These are phyloP conservation scores for Eilema griseolum DNA, from an alignment of 2,888 invertebrate genomes.

Conservation along the genomic window DNA sequence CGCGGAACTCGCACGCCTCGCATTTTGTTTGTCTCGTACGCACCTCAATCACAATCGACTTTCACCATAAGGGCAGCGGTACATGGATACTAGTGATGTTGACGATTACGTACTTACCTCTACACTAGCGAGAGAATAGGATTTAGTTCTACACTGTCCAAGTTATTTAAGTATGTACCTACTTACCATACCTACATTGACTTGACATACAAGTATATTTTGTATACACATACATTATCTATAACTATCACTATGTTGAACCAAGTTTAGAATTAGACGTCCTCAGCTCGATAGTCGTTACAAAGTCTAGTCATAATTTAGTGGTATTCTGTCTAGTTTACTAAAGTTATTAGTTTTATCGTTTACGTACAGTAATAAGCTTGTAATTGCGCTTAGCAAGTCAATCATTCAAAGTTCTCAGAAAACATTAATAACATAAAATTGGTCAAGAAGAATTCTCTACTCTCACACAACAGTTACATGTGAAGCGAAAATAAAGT, in stretches of 20 bases:
- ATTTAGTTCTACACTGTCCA: slow-evolving; percentile 28
- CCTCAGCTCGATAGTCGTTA: slow-evolving; percentile 40
- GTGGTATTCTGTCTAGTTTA: slow-evolving; percentile 32
- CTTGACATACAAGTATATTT: slow-evolving; percentile 42
- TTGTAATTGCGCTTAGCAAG: slow-evolving; percentile 5
- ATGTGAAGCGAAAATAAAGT: slow-evolving; percentile 44
- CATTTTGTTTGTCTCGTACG: slow-evolving; percentile 68
- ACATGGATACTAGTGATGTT: slow-evolving; percentile 52
- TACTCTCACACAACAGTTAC: slow-evolving; percentile 37
- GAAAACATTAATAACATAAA: neutral
- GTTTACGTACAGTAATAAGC: neutral
- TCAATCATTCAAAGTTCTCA: slow-evolving; percentile 4
- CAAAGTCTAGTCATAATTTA: slow-evolving; percentile 36
- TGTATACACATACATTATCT: slow-evolving; percentile 43
- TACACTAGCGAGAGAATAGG: slow-evolving; percentile 31
- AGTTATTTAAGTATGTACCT: slow-evolving; percentile 27
- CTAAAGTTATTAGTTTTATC: slow-evolving; percentile 28
- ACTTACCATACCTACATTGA: slow-evolving; percentile 14
- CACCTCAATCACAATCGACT: slow-evolving; percentile 77
- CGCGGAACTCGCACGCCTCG: slow-evolving; percentile 56
- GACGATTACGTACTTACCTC: slow-evolving; percentile 26
- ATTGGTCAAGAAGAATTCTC: slow-evolving; percentile 17
- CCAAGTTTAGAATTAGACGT: slow-evolving; percentile 39
- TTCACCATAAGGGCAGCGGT: slow-evolving; percentile 79
- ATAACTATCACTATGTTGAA: slow-evolving; percentile 35